Evolutionary conservation across 2,888 invertebrate species (phyloP).

Genomic region (Polietes domitor): DNA sequence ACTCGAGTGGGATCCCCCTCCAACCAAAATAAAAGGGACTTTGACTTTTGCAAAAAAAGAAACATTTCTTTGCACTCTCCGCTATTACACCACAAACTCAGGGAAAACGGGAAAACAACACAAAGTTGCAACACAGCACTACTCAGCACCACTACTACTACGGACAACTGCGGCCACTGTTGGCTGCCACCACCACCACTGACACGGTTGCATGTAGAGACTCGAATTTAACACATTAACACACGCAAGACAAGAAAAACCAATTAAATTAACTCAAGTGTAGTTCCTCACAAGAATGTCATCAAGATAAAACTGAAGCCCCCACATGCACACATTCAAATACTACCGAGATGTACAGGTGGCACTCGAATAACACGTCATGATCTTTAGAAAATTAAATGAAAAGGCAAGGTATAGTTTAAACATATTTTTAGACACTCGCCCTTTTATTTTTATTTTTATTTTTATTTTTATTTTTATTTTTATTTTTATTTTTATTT

Average conservation of each 20-base stretch:
- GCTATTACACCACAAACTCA: constrained; percentile 22
- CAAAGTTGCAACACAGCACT: neutral
- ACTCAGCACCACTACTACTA: neutral
- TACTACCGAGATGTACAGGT: constrained; percentile 2
- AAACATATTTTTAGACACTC: too few species aligned
- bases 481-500: too few species aligned
- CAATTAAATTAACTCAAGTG: constrained; percentile 80
- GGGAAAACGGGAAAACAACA: neutral
- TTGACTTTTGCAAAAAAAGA: neutral
- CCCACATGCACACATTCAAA: constrained; percentile 19
- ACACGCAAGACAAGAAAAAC: constrained; percentile 76
- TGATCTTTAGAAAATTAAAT: too few species aligned
- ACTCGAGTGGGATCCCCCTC: neutral
- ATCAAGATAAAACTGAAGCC: constrained; percentile 65
- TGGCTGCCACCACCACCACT: neutral
- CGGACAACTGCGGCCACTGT: too few species aligned
- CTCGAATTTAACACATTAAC: constrained; percentile 50
- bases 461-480: too few species aligned
- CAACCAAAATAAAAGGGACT: constrained; percentile 50
- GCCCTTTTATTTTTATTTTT: too few species aligned
- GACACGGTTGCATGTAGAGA: neutral
- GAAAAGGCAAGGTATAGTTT: too few species aligned
- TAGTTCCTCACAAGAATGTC: constrained; percentile 79
- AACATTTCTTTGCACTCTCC: constrained; percentile 54
- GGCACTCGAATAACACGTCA: neutral